Evolutionary conservation across 1,140 invertebrate species (phyloP), one percentile per base, ranked within the genome.

Genomic region (Helicorthomorpha holstii): DNA sequence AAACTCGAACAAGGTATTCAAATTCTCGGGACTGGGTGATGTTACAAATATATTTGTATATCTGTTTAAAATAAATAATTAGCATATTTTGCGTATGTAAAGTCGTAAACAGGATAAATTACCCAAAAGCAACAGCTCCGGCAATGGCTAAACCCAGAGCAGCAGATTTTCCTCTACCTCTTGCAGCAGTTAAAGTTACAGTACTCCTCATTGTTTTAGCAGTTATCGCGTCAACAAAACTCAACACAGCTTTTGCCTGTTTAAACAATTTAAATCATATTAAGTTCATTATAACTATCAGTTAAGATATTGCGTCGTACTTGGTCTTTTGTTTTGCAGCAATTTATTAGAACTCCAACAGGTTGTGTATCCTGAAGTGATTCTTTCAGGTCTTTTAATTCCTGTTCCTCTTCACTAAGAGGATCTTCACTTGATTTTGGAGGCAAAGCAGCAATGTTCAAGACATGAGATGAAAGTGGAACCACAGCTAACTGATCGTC

Each of bases 31-130:
- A 65, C 87, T 89, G 1, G 96, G 96, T 56, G 91, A 93, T 0
- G 95, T 96, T 14, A 98, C 90, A 70, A 94, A 98, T 47, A 99
- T 88, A 66, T 98, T 98, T 16, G 93, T 91, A 68, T 97, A 98
- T 21, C 89, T 87, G 63, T 84, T 83, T 1, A 83, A 80, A 49
- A 91, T 16, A 34, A 16, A 7, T 34, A 34, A 16, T 83, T 84
- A 1, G 79, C 84, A 19, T 85, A 51, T 10, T 25, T 21, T 23
- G 49, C 12, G 3, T 21, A 2, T 24, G 22, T 21, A 14, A n/a
- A 52, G 24, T 53, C 1, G 10, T n/a, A 19, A 55, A n/a, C 38
- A 0, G 46, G 16, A 24, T 24, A 14, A 52, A 48, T 49, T 63
- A 68, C 58, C 63, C 65, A 62, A 72, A 73, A 14, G 66, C 73